phyloP scores from a whole-genome alignment of 2,113 vertebrate genomes.

The Eptesicus fuscus region DNA sequence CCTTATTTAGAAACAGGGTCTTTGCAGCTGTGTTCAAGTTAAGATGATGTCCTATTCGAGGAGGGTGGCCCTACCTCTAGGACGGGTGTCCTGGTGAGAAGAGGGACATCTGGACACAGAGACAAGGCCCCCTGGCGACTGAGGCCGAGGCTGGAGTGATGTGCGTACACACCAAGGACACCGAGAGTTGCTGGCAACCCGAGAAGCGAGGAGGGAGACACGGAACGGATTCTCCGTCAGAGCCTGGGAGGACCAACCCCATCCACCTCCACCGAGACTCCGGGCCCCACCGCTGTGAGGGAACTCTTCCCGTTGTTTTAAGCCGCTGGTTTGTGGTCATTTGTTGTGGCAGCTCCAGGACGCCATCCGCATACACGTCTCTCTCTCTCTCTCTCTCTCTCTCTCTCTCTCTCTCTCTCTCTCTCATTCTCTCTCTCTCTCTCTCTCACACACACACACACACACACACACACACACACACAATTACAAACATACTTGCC shows the following conservation, averaged over 20 bases:
- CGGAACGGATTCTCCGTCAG: accelerated
- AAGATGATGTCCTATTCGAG: neutral
- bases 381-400: neutral
- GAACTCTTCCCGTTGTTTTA: neutral
- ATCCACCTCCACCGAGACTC: accelerated
- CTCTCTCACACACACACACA: no score
- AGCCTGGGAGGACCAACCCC: accelerated
- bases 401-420: no score
- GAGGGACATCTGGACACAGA: neutral
- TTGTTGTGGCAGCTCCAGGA: no score
- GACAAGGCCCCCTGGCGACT: accelerated
- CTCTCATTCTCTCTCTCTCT: no score
- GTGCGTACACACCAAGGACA: accelerated
- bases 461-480: neutral
- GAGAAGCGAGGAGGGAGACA: neutral
- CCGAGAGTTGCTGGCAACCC: accelerated
- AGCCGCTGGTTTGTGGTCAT: neutral
- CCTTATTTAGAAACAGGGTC: neutral
- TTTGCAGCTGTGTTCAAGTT: neutral
- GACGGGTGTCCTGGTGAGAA: accelerated
- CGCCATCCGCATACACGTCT: accelerated
- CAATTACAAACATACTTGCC: accelerated
- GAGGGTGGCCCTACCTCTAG: neutral
- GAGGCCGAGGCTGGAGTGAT: accelerated
- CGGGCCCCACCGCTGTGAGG: neutral